Evolutionary conservation across 2,888 invertebrate species (phyloP), one percentile per base, ranked within the genome.

Genomic region (Sarcophaga rosellei): DNA sequence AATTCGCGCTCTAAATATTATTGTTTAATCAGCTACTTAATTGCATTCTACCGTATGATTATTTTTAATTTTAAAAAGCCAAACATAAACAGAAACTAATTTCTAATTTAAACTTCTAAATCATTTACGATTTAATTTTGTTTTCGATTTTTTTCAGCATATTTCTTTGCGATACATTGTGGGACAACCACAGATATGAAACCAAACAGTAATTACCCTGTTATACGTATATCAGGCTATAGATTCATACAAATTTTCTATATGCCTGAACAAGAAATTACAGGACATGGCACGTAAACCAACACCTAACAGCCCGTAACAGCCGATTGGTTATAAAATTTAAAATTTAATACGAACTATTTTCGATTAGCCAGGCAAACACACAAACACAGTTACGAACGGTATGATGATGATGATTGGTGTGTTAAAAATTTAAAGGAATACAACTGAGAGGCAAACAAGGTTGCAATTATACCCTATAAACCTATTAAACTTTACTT

Each of bases 121-220:
- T 63, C 11, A 63, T 75, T 62, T 69, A 17, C 17, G 12, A 53
- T 44, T 45, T 21, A 59, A 63, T 79, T 75, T 69, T 10, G 10
- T 23, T 57, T 81, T 25, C 45, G 23, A 35, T 63, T 15, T 45
- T 59, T 47, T 25, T 23, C 35, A 21, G 11, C 2, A 61, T 72
- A 53, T 65, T 82, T 77, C 63, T n/a, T 68, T 68, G 47, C 17
- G 17, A 15, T 17, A 35, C 35, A 11, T 59, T 44, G 17, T 45
- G 11, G 59, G 76, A 25, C 62, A 74, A 65, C 78, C 85, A 66
- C 78, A 78, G 63, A 81, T 72, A 63, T 78, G 23, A 78, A 78
- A 77, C 85, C 81, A 74, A 85, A 81, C 12, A 81, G 73, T 85
- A 85, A 85, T 85, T 85, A 85, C 77, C 77, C n/a, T 68, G 25